These are phyloP conservation scores for Phalacrocorax carbo DNA, from an alignment of 2,113 vertebrate species.

Conservation along the genomic window DNA sequence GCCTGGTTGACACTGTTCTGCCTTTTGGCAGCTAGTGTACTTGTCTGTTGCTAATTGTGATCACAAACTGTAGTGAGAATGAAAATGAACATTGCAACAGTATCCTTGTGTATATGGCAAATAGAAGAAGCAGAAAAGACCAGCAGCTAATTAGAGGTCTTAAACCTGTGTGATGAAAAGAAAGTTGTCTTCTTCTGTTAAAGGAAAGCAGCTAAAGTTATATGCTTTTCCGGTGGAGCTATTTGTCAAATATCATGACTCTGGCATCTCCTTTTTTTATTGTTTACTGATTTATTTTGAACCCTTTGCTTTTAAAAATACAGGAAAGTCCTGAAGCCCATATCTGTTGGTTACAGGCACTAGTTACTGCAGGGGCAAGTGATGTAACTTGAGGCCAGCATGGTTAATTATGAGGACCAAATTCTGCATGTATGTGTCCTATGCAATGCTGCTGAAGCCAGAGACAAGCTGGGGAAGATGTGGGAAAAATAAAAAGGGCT, in stretches of 20 bases:
- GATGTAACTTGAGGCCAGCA: background rate
- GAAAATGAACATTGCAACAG: background rate
- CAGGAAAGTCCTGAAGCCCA: background rate
- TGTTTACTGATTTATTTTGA: background rate
- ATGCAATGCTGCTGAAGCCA: background rate
- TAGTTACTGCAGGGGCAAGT: background rate
- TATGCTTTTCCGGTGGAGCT: background rate
- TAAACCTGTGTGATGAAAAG: background rate
- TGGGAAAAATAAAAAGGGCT: background rate
- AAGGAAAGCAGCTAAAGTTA: background rate
- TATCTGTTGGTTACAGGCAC: background rate
- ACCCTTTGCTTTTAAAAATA: background rate
- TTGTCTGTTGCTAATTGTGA: background rate
- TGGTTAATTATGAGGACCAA: constrained; percentile 2
- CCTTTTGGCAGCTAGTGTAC: background rate
- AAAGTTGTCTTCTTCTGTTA: background rate
- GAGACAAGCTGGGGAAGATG: background rate
- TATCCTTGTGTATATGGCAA: background rate
- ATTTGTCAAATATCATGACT: background rate
- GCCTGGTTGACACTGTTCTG: background rate
- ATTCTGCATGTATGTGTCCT: background rate
- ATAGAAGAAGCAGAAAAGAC: background rate
- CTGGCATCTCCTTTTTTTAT: background rate
- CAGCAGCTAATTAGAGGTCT: background rate
- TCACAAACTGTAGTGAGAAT: background rate